Evolutionary conservation across 1,140 invertebrate genomes (phyloP).

Genomic region (Pissodes strobi): DNA sequence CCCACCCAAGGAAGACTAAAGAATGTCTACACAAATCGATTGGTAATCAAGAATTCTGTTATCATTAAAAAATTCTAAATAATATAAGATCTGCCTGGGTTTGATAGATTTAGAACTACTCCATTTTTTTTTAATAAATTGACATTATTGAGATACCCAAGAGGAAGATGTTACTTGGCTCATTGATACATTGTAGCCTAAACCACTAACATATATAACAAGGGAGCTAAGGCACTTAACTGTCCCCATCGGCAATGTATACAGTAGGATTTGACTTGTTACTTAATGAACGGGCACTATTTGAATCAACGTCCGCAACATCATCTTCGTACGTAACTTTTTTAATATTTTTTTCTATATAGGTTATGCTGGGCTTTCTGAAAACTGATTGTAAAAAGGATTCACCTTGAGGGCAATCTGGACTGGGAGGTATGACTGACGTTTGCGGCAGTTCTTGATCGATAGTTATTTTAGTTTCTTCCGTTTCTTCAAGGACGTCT

Average conservation of each 20-base stretch:
- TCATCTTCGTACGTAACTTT: constrained; percentile 38
- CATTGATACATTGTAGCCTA: too few relatives aligned
- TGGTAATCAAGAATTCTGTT: too few relatives aligned
- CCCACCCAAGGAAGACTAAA: too few relatives aligned
- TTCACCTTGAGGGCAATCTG: constrained; percentile 52
- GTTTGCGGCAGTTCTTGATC: constrained; percentile 52
- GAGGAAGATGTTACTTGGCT: too few relatives aligned
- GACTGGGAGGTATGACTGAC: constrained; percentile 52
- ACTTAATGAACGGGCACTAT: not conserved
- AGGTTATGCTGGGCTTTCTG: constrained; percentile 8
- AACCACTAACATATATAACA: too few relatives aligned
- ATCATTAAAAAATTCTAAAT: too few relatives aligned
- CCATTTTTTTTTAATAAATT: too few relatives aligned
- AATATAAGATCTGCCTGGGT: too few relatives aligned
- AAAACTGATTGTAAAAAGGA: constrained; percentile 27
- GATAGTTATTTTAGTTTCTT: constrained; percentile 44
- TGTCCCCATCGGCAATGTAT: not conserved
- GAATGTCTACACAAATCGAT: too few relatives aligned
- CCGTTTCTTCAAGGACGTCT: constrained; percentile 72
- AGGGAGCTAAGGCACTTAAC: too few relatives aligned
- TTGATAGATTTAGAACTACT: too few relatives aligned
- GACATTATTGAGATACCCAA: too few relatives aligned
- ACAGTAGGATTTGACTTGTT: constrained; percentile 14
- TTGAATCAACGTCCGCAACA: not conserved
- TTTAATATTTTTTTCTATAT: constrained; percentile 34